Evolutionary conservation across 2,888 invertebrate species (phyloP), one percentile per base, ranked within the genome.

Genomic region (Agonopterix alstromeriana): DNA sequence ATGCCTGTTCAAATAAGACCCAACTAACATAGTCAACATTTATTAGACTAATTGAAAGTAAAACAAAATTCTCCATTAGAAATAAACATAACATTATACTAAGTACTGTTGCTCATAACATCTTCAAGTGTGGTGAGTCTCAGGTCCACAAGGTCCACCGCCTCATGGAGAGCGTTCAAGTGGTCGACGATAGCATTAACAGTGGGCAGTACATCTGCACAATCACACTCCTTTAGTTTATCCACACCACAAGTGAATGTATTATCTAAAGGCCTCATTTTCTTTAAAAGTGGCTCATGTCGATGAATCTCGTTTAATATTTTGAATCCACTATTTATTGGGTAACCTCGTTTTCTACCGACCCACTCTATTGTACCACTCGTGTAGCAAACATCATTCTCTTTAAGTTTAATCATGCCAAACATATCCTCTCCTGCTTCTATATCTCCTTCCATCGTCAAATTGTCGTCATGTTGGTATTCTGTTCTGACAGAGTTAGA

Each of bases 181-280:
- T 91, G 90, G 53, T 90, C 87, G 51, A 87, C 87, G 58, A 91
- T 83, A 42, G 85, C 85, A 81, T 89, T 84, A 1, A 90, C 82
- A 52, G 87, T 87, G 42, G 88, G 87, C 49, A 88, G 57, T 12
- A 87, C 77, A 72, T 86, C 79, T 47, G 78, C 79, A 77, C 85
- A 85, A 50, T 83, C 75, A 73, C 85, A 85, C 49, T 77, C 77
- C 48, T 71, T 77, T 11, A 42, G 60, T 17, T 47, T 43, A 17
- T 52, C 46, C 3, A 27, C 9, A 2, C 45, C 56, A 52, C 38
- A 51, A 38, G 48, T 52, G 45, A 49, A 54, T 43, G 58, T 60
- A 2, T 45, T 54, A 51, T 64, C 52, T 4, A 51, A 35, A 49
- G 45, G 59, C 14, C 35, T 36, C 8, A 35, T n/a, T 63, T 68